Base-by-base conservation (phyloP, 1,140 invertebrate genomes). In the Lepidurus arcticus region DNA sequence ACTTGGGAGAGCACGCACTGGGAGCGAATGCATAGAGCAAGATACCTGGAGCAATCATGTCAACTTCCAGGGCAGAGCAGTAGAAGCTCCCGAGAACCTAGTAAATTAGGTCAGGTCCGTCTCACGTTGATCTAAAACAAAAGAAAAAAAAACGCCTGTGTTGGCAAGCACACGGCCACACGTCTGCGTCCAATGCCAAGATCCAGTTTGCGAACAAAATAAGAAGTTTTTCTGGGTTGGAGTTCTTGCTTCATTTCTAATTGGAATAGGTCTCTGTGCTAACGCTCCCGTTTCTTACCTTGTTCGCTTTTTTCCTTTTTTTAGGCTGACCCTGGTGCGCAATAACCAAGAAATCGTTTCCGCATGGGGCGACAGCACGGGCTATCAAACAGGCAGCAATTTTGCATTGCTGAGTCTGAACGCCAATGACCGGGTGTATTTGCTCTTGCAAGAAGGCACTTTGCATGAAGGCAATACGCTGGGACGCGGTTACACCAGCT, bases 331-430 rank as follows among this genome's bases (percentile, higher is more conserved):
- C 43, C 77, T 82, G 42, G 76, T 78, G 7, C 77, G 80, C 24
- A 82, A 82, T 75, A 80, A 80, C 11, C 75, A 75, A 44, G 81
- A 82, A 43, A 76, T 82, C 42, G 80, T 80, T 74, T 80, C 78
- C n/a, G 81, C 81, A 43, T 82, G 78, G 78, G 81, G 81, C 3
- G 81, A 82, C 75, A 76, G 78, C 45, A 76, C 24, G n/a, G 81
- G 81, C 42, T 82, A 82, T 75, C 81, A 82, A 77, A 81, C 79
- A 44, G 81, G 81, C 13, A 78, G 77, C 53, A 81, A 82, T 74
- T 80, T 78, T 16, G 80, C 80, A 7, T 73, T 81, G 43, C 75
- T 82, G 43, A 21, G 45, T 26, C 78, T 82, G 24, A 76, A 78
- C 24, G 26, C 80, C 11, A 78, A 80, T 21, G 81, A 82, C 74